Evolutionary conservation across 2,797 vertebrate species (phyloP).

Genomic region (Fistularia commersonii): DNA sequence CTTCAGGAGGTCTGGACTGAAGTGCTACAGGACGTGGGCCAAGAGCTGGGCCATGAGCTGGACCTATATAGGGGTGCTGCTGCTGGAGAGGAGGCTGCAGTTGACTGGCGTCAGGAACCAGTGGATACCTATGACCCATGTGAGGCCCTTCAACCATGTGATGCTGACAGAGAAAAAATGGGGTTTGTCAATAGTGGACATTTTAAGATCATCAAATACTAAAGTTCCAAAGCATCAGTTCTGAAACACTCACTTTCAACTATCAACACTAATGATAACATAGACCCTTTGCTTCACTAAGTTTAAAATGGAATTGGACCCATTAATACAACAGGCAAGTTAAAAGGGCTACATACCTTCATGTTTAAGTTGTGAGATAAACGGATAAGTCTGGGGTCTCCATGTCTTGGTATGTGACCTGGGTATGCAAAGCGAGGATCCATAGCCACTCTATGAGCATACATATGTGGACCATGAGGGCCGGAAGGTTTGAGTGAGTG

Average conservation of each 20-base stretch:
- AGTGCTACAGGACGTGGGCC: constrained; percentile 79
- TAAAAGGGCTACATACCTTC: constrained; percentile 75
- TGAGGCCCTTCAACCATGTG: constrained; percentile 77
- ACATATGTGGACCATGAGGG: constrained; percentile 74
- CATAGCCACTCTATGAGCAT: constrained; percentile 76
- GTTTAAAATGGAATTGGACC: not conserved
- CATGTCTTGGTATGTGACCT: constrained; percentile 78
- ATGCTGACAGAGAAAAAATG: constrained; percentile 62
- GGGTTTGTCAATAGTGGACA: not conserved
- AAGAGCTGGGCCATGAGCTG: constrained; percentile 77
- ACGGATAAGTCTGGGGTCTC: constrained; percentile 76
- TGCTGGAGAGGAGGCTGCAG: constrained; percentile 62
- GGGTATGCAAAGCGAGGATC: constrained; percentile 78
- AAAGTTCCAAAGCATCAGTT: too few relatives aligned
- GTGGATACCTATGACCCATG: constrained; percentile 74
- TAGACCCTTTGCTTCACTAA: not conserved
- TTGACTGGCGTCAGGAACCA: constrained; percentile 68
- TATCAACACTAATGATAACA: not conserved
- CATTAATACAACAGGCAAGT: not conserved
- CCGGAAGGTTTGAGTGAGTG: constrained; percentile 67
- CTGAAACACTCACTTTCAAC: too few relatives aligned
- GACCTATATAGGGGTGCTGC: constrained; percentile 76
- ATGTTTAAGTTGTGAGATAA: constrained; percentile 77
- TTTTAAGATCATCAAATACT: not conserved
- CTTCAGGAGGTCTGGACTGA: constrained; percentile 82